Percentiles rank a stretch among this genome's conserved stretches.
phyloP scores from a whole-genome alignment of 2,797 vertebrate genomes.

The Phrynocephalus vlangalii region DNA sequence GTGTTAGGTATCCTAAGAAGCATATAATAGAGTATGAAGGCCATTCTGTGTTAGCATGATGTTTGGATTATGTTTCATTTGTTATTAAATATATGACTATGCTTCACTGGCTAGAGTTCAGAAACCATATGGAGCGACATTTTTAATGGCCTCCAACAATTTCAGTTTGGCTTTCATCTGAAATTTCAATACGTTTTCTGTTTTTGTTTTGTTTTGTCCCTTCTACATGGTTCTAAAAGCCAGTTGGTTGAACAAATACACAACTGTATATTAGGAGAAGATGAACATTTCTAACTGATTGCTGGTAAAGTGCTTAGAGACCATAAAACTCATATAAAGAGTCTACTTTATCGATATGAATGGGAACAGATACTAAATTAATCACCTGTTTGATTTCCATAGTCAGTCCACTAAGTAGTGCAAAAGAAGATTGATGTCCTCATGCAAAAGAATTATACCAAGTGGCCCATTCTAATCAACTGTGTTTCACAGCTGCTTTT shows the following conservation, averaged over 20 bases:
- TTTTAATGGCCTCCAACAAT: neutral
- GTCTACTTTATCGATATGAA: neutral
- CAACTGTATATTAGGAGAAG: neutral
- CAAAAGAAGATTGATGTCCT: neutral
- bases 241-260: neutral
- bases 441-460: constrained; percentile 10
- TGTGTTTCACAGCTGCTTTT: neutral
- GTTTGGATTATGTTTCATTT: neutral
- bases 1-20: neutral
- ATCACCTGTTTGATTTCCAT: constrained; percentile 4
- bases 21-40: neutral
- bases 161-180: neutral
- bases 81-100: neutral
- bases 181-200: fast-evolving
- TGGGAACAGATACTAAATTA: neutral
- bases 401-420: constrained; percentile 9
- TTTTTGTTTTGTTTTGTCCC: neutral
- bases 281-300: constrained; percentile 10
- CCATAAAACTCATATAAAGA: neutral
- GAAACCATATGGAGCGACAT: neutral
- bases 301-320: neutral
- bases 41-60: neutral
- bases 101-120: no score
- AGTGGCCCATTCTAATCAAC: neutral
- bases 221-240: neutral